Base-by-base conservation (phyloP, 2,113 vertebrate genomes). In the Amphiprion percula region DNA sequence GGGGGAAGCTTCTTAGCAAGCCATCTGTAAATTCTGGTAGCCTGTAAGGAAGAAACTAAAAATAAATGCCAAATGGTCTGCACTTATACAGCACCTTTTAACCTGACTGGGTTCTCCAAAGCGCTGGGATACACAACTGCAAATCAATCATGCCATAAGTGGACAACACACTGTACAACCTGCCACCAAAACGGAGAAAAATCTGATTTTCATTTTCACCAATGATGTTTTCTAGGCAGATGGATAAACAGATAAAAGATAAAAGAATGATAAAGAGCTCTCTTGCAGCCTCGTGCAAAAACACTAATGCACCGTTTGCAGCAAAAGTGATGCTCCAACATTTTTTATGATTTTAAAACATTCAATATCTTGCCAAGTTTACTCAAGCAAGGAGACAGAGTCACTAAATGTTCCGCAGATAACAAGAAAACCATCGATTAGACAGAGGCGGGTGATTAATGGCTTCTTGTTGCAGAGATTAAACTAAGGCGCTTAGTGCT, bases 351-450 rank as follows among this genome's bases (percentile, higher is more conserved):
- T 62, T 16, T 44, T 64, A 16, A 64, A 60, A 54, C 64, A 65
- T 23, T 79, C 67, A 79, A 56, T 77, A 77, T 70, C 19, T n/a
- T 37, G 12, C 23, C 41, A 39, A 33, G 68, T 75, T 69, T 64
- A 79, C 62, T 80, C 59, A 73, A 56, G 54, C 59, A 73, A 66
- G 47, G 64, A 44, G 39, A 61, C 26, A 50, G 10, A 61, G 54
- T 78, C 59, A 59, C 14, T 67, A 71, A 85, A 86, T 59, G 71
- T 76, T 78, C 78, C 59, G 41, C 53, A 66, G 69, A 75, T 78
- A 87, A 82, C 52, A 39, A 84, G 72, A 80, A 33, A 28, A 33
- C 19, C 74, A 84, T 85, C 0, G 81, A 88, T 88, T 77, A 64
- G n/a, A 81, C 50, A 39, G 67, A 54, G 60, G 65, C 14, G 28